Percentiles rank a stretch among this genome's conserved stretches.
These are phyloP conservation scores for Austrolebias charrua DNA, from an alignment of 2,797 vertebrate genomes.

Conservation along the genomic window DNA sequence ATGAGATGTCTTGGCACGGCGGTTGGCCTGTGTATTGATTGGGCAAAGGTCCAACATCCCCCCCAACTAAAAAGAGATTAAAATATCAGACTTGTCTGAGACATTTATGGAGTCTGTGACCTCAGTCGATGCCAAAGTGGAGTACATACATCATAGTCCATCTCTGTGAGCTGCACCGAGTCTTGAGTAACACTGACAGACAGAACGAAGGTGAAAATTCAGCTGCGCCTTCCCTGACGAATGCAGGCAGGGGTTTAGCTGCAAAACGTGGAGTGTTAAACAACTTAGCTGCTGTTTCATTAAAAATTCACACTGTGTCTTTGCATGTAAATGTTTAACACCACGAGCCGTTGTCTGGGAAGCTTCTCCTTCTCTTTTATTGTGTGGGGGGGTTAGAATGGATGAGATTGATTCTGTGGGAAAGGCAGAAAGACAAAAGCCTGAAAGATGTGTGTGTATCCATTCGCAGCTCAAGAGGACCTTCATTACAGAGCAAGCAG, in stretches of 20 bases:
- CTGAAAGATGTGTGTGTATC: constrained; percentile 73
- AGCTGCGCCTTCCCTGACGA: constrained; percentile 44
- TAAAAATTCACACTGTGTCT: constrained; percentile 66
- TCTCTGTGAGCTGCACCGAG: constrained; percentile 64
- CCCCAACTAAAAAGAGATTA: constrained; percentile 80
- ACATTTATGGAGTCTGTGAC: constrained; percentile 85
- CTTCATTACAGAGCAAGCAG: constrained; percentile 80
- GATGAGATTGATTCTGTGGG: constrained; percentile 71
- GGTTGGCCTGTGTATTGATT: constrained; percentile 77
- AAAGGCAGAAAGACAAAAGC: constrained; percentile 70
- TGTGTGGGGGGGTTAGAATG: constrained; percentile 55
- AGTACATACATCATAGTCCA: constrained; percentile 82
- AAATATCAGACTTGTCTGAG: constrained; percentile 83
- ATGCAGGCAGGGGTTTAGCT: constrained; percentile 32
- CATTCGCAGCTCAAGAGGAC: constrained; percentile 74
- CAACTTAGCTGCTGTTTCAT: constrained; percentile 58
- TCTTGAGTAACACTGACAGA: constrained; percentile 63
- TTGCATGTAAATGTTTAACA: constrained; percentile 66
- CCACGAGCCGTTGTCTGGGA: constrained; percentile 52
- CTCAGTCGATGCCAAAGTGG: constrained; percentile 78
- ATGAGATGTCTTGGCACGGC: constrained; percentile 75
- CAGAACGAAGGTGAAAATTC: constrained; percentile 45
- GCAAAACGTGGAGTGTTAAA: constrained; percentile 57
- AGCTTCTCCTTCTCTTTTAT: constrained; percentile 52
- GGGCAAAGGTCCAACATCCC: constrained; percentile 78